Evolutionary conservation across 2,797 vertebrate species (phyloP), one percentile per base, ranked within the genome.

Genomic region (Siniperca scherzeri): DNA sequence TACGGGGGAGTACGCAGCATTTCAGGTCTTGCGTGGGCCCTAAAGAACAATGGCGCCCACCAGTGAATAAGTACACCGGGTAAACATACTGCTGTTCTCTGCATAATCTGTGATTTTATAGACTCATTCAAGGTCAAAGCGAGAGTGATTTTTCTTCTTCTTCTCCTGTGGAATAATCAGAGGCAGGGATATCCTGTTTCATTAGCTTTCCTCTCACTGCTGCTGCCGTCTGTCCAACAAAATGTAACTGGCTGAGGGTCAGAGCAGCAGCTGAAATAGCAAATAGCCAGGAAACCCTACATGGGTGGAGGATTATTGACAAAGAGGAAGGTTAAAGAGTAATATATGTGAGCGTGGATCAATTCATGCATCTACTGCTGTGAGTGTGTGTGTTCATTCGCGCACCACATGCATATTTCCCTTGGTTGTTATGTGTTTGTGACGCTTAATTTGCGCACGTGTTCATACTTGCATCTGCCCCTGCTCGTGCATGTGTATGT

Each of bases 181-280:
- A 87, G 80, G 78, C 74, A 77, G 88, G 86, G 59, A 81, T 87
- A 87, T 93, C 89, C 85, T 86, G 78, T 93, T 91, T 87, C 88
- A 91, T 92, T 86, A 89, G 85, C 87, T 89, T 86, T 90, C 89
- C 84, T 81, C 88, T 89, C 88, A 67, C 83, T 56, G 72, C 76
- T 71, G 73, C 85, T 38, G 66, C 83, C 16, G 59, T 80, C 78
- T 72, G 84, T 86, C 87, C 74, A 21, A 88, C 88, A 85, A 81
- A 90, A 88, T 78, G 83, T 75, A 83, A 48, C 85, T 46, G 78
- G 78, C 85, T 64, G 86, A 86, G 86, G 74, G 80, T 77, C 46
- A 44, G 82, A 71, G 81, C 85, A 25, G 69, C 91, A 89, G 88
- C 89, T 90, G 78, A 89, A 90, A 90, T 74, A 89, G 87, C 83